Base-by-base conservation (phyloP, 2,797 vertebrate genomes). In the Neopelma chrysocephalum region DNA sequence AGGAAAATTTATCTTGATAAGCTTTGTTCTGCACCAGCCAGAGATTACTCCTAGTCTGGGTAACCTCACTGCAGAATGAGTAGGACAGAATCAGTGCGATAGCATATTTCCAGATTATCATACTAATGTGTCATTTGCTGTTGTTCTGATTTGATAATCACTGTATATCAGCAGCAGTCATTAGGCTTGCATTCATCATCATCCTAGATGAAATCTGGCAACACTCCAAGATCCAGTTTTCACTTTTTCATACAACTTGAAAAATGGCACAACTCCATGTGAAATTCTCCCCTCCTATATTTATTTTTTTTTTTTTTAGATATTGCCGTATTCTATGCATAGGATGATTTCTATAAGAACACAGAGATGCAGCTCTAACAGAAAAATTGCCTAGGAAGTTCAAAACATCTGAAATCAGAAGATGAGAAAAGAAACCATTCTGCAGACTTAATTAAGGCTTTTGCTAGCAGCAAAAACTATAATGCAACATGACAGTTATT, bases 401-500 rank as follows among this genome's bases (percentile, higher is more conserved):
- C 48, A 90, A 82, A 96, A 54, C 45, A 45, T 94, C 77, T 85
- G 57, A 88, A 97, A 92, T 87, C 65, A 89, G 91, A 96, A 90
- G 31, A 91, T 86, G 76, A 92, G 87, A 77, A 91, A 87, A 70
- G 87, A 88, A 92, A 94, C 53, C 65, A 87, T 91, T 95, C 86
- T 85, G 62, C 77, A 93, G 82, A 79, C 79, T 94, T 96, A 95
- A 97, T 96, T 95, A 96, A 96, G 93, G 85, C 60, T 93, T 90
- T 95, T 93, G 90, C 95, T 93, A 78, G 76, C 73, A 93, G 86
- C 89, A 95, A 94, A 82, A 89, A 48, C 91, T 87, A 81, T 96
- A 96, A 96, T 87, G 83, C 87, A 96, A 96, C 83, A 90, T 84
- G 97, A 94, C 95, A 94, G 93, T 90, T 95, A 91, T 96, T 96